These are phyloP conservation scores for Coregonus ussuriensis DNA, from an alignment of 2,797 vertebrate genomes.

Conservation along the genomic window DNA sequence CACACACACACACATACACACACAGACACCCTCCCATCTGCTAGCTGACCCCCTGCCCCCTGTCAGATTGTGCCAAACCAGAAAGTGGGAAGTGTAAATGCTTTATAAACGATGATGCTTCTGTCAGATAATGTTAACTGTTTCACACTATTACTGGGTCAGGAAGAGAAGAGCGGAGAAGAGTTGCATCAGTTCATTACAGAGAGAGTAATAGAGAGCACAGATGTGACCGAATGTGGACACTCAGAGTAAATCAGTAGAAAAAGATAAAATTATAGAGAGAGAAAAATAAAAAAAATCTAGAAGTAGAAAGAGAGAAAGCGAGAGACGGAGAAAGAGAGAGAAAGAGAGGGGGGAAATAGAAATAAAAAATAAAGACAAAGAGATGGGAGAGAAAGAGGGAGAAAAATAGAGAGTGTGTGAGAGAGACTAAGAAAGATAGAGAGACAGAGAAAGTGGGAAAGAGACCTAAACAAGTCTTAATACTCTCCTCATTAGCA, in stretches of 20 bases:
- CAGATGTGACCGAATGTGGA: background rate
- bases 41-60: too few species aligned
- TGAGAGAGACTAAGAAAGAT: slow-evolving; percentile 26
- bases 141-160: background rate
- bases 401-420: background rate
- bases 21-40: background rate
- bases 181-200: background rate
- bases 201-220: background rate
- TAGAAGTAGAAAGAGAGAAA: too few species aligned
- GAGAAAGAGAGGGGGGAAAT: background rate
- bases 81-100: too few species aligned
- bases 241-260: slow-evolving; percentile 7
- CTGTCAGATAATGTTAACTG: slow-evolving; percentile 61
- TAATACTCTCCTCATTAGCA: slow-evolving; percentile 3
- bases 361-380: slow-evolving; percentile 30
- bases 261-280: slow-evolving; percentile 25
- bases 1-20: slow-evolving; percentile 1
- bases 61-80: too few species aligned
- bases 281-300: background rate
- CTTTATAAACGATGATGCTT: slow-evolving; percentile 55
- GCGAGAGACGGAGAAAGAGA: too few species aligned
- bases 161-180: background rate
- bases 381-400: slow-evolving; percentile 10
- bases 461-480: slow-evolving; percentile 10
- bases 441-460: slow-evolving; percentile 25